phyloP scores from a whole-genome alignment of 2,888 invertebrate species.

The Dysmachus trigonus region DNA sequence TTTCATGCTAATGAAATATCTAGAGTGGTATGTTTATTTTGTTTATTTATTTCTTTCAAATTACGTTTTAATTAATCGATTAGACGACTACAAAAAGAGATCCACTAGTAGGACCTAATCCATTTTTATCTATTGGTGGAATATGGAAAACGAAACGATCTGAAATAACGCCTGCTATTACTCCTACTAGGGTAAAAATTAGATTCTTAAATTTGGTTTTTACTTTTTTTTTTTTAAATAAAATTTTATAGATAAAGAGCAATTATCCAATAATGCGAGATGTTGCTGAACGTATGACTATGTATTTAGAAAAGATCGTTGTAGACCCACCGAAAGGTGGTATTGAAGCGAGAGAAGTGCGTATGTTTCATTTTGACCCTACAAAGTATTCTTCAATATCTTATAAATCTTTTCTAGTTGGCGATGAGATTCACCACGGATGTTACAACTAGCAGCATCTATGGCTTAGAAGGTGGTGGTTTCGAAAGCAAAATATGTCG shows the following conservation, averaged over 20 bases:
- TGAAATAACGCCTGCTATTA: conserved; percentile 53
- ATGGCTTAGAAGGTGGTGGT: conserved; percentile 58
- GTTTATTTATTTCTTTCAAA: neutral
- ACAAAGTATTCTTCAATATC: neutral
- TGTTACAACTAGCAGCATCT: conserved; percentile 57
- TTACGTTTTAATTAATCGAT: neutral
- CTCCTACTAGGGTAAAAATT: conserved; percentile 49
- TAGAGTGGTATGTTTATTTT: conserved; percentile 43
- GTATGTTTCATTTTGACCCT: neutral
- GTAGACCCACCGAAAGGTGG: conserved; percentile 56
- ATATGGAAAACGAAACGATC: conserved; percentile 54
- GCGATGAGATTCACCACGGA: conserved; percentile 56
- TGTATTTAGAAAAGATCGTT: conserved; percentile 60
- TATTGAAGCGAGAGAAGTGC: conserved; percentile 63
- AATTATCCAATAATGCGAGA: conserved; percentile 65
- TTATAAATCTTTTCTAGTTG: conserved; percentile 51
- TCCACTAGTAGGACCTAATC: conserved; percentile 54
- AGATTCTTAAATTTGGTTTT: neutral
- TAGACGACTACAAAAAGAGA: conserved; percentile 48
- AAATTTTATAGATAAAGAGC: conserved; percentile 51
- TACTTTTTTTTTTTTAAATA: neutral
- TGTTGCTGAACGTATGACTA: conserved; percentile 62
- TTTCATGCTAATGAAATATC: conserved; percentile 49
- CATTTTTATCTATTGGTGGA: conserved; percentile 55
- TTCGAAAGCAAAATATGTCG: conserved; percentile 48